Evolutionary conservation across 2,797 vertebrate species (phyloP), one percentile per base, ranked within the genome.

Genomic region (Spea hammondii): DNA sequence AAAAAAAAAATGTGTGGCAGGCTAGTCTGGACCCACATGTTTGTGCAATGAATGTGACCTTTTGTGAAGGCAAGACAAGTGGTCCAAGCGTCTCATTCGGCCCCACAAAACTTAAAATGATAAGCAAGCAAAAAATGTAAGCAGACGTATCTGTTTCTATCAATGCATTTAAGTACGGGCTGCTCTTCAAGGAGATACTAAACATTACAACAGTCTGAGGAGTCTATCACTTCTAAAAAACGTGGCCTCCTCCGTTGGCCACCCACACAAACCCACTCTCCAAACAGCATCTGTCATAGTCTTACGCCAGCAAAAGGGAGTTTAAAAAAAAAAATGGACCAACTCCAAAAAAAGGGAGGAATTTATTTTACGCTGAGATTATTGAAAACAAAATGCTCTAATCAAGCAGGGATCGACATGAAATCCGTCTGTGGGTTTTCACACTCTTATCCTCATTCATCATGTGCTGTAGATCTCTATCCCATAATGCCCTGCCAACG

Each of bases 121-220:
- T 11, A 10, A 44, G 51, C 32, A 46, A 50, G 54, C n/a, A 49
- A 75, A 65, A 71, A 17, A 32, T 64, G 44, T 17, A 46, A n/a
- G 50, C 8, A 14, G 32, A 17, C 4, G 4, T 11, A 47, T 51
- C 54, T 72, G 51, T 78, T 49, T 55, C 49, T 57, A 65, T 70
- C 80, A 86, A 9, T 84, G 84, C 50, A 84, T 88, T 84, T 88
- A 86, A 82, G 86, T 87, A 86, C 85, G 87, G 95, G 95, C 96
- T 96, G 94, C 96, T 95, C 96, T 97, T 98, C 95, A 94, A 89
- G 94, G 92, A 94, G 92, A 89, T 93, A 95, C 94, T 94, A 94
- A 17, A 96, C 94, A 46, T 45, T 47, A 45, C 32, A 65, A 45
- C 95, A 95, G 90, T 92, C 92, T 92, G 65, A 86, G 89, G 91